These are phyloP conservation scores for Chinchilla lanigera DNA, from an alignment of 2,113 vertebrate genomes.

Conservation along the genomic window DNA sequence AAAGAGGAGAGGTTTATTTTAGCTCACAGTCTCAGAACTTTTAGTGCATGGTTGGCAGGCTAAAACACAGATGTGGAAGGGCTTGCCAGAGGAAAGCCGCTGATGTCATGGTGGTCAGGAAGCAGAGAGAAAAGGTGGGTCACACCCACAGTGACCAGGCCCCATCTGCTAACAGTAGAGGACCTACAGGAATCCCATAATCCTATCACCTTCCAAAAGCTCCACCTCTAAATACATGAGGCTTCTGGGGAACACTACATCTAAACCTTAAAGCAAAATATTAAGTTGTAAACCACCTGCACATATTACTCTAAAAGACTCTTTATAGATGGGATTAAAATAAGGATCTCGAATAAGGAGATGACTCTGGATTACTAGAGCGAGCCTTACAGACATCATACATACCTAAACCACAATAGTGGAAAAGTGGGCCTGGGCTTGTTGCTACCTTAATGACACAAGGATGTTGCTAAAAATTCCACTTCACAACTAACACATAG, in stretches of 20 bases:
- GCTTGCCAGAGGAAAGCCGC: neutral
- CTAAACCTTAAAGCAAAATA: neutral
- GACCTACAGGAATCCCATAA: neutral
- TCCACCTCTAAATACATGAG: neutral
- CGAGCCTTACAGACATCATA: neutral
- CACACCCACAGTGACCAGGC: neutral
- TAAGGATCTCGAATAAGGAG: neutral
- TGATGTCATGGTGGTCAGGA: neutral
- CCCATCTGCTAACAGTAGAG: neutral
- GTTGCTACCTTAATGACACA: neutral
- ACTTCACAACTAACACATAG: neutral
- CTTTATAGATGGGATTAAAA: neutral
- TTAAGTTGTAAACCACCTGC: neutral
- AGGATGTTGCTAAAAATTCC: neutral
- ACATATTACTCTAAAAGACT: neutral
- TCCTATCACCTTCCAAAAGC: neutral
- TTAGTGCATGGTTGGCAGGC: neutral
- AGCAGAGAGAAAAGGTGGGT: neutral
- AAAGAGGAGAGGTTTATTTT: neutral
- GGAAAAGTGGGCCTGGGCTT: neutral
- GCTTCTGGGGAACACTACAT: neutral
- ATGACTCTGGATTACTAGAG: neutral
- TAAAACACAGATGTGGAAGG: neutral
- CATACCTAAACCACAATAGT: neutral
- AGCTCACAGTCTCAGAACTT: neutral